phyloP scores from a whole-genome alignment of 2,888 invertebrate species.

The Portevinia maculata region DNA sequence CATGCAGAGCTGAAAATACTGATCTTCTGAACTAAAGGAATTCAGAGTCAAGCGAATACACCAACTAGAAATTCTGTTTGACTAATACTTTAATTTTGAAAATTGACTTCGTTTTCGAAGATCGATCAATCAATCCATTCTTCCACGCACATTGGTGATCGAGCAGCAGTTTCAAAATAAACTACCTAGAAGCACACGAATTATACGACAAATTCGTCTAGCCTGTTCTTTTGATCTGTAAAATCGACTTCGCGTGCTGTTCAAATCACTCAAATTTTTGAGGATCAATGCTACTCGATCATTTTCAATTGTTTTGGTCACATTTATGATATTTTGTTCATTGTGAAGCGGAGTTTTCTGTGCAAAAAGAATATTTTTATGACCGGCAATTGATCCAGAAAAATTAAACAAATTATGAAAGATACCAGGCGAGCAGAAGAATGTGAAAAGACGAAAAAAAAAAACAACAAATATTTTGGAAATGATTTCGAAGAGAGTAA shows the following conservation, averaged over 20 bases:
- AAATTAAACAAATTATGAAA: constrained; percentile 71
- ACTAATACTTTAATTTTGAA: neutral
- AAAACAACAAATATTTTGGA: constrained; percentile 1
- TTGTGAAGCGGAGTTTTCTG: neutral
- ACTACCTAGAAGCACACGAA: too few species aligned
- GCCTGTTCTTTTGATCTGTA: too few species aligned
- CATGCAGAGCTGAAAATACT: too few species aligned
- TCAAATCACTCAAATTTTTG: neutral
- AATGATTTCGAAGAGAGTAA: constrained; percentile 11
- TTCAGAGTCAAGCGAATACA: neutral
- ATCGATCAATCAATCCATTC: neutral
- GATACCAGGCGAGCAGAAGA: constrained; percentile 49
- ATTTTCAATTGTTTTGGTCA: too few species aligned
- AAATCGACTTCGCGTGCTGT: neutral
- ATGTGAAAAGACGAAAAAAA: constrained; percentile 15
- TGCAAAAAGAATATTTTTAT: constrained; percentile 51
- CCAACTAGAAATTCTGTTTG: neutral
- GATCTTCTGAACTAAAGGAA: too few species aligned
- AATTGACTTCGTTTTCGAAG: constrained; percentile 8
- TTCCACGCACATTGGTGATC: too few species aligned
- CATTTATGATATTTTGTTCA: too few species aligned
- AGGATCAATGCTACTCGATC: too few species aligned
- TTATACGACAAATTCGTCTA: too few species aligned
- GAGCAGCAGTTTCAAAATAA: too few species aligned
- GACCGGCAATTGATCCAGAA: constrained; percentile 41